Percentiles rank a stretch among this genome's conserved stretches.
Evolutionary conservation across 2,113 vertebrate genomes (phyloP).

Genomic region (Phocoena phocoena): DNA sequence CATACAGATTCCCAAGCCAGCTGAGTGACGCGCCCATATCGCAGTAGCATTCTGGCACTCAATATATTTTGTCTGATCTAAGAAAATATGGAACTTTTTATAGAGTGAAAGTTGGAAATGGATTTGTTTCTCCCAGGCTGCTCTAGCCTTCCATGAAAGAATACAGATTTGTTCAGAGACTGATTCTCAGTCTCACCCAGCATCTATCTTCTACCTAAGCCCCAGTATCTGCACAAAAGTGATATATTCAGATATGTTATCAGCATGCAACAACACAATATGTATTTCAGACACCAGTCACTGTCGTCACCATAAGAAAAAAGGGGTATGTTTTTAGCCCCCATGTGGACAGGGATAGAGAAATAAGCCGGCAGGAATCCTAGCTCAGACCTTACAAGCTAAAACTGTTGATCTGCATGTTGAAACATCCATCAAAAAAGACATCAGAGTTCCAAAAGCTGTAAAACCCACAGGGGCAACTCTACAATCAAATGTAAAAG

Average conservation of each 20-base stretch:
- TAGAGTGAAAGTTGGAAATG: slow-evolving; percentile 64
- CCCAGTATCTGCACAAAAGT: slow-evolving; percentile 19
- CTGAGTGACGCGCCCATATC: slow-evolving; percentile 62
- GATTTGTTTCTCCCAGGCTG: slow-evolving; percentile 69
- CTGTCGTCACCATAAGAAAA: slow-evolving; percentile 17
- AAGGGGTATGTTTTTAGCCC: neutral
- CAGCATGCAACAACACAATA: neutral
- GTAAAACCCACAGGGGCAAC: neutral
- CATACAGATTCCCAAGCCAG: slow-evolving; percentile 72
- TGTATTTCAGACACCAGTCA: neutral
- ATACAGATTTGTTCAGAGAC: slow-evolving; percentile 59
- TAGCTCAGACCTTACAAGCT: neutral
- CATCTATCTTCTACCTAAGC: slow-evolving; percentile 43
- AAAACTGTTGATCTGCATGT: neutral
- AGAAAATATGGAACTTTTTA: slow-evolving; percentile 75
- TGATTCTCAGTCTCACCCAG: neutral
- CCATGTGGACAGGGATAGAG: neutral
- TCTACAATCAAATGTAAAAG: neutral
- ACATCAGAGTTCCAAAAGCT: neutral
- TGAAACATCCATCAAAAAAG: slow-evolving; percentile 13
- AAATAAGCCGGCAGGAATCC: neutral
- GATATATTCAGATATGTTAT: slow-evolving; percentile 11
- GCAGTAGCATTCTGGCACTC: slow-evolving; percentile 62
- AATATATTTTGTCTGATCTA: slow-evolving; percentile 72
- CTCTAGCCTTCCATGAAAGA: slow-evolving; percentile 58